A percentile compares a stretch with the other conserved stretches of the same genome.
Conservation (phyloP, 2,797 vertebrate species). For the Euphonia xanthogaster region DNA sequence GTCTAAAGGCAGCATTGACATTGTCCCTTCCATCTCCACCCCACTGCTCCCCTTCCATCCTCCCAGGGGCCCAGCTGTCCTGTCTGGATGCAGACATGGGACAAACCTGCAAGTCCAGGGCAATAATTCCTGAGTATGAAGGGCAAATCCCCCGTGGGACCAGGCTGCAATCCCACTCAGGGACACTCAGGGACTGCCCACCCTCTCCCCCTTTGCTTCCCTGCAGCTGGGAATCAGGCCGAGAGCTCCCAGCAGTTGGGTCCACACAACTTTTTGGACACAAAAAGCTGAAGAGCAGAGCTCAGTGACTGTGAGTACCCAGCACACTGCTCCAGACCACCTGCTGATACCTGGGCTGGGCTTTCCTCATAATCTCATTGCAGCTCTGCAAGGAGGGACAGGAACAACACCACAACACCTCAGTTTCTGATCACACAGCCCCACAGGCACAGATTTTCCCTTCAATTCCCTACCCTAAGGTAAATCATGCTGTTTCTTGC, state of each 20-base stretch:
- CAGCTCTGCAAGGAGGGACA: not conserved
- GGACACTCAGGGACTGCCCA: accelerated
- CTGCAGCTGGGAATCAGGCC: not conserved
- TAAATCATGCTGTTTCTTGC: not conserved
- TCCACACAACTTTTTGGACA: not conserved
- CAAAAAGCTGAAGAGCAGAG: not conserved
- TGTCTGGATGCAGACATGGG: not conserved
- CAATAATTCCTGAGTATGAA: not conserved
- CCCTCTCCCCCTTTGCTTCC: not conserved
- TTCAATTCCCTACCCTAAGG: not conserved
- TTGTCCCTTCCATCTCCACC: no score
- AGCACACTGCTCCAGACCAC: not conserved
- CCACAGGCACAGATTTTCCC: not conserved
- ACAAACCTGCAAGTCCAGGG: not conserved
- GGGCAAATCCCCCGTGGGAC: not conserved
- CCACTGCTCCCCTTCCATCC: not conserved
- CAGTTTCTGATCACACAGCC: accelerated
- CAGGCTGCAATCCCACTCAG: not conserved
- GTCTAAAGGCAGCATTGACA: not conserved
- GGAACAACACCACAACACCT: not conserved
- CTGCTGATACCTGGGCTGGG: not conserved
- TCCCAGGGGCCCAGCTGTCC: not conserved
- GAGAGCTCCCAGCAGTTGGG: not conserved
- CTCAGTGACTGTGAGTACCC: not conserved
- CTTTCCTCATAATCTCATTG: not conserved